A percentile compares a stretch with the other conserved stretches of the same genome.
Conservation (phyloP, 1,140 invertebrate species). For the Magallana angulata region DNA sequence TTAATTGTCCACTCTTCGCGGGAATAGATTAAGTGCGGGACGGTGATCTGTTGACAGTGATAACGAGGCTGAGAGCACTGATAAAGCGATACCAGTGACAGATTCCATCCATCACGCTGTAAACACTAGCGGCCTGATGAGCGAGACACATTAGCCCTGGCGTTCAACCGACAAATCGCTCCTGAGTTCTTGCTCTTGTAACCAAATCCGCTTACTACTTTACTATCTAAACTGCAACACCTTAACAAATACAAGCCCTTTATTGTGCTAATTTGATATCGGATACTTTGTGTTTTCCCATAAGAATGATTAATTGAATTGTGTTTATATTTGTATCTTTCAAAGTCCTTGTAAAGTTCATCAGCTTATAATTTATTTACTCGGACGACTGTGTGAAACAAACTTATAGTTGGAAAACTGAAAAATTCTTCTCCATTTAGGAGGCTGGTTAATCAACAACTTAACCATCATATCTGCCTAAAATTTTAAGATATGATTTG, state of each 20-base stretch:
- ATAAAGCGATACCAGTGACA: neutral
- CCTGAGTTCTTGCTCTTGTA: neutral
- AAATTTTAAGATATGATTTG: too few species aligned
- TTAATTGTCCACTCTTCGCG: neutral
- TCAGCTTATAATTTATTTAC: too few species aligned
- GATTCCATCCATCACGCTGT: neutral
- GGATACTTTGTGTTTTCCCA: neutral
- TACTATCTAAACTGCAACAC: neutral
- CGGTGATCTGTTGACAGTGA: neutral
- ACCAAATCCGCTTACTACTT: too few species aligned
- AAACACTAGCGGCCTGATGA: neutral
- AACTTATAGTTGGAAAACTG: too few species aligned
- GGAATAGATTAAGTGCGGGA: neutral
- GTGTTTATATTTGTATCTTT: neutral
- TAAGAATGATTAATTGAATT: neutral
- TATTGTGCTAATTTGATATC: neutral
- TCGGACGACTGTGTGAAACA: too few species aligned
- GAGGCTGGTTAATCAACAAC: too few species aligned
- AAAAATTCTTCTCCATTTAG: too few species aligned
- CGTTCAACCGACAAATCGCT: neutral
- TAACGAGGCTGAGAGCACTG: neutral
- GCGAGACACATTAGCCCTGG: neutral
- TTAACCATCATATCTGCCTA: too few species aligned
- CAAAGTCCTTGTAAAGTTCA: too few species aligned
- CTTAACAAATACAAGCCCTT: neutral